A percentile compares a stretch with the other conserved stretches of the same genome.
Evolutionary conservation across 2,797 vertebrate genomes (phyloP).

Genomic region (Spizella passerina): DNA sequence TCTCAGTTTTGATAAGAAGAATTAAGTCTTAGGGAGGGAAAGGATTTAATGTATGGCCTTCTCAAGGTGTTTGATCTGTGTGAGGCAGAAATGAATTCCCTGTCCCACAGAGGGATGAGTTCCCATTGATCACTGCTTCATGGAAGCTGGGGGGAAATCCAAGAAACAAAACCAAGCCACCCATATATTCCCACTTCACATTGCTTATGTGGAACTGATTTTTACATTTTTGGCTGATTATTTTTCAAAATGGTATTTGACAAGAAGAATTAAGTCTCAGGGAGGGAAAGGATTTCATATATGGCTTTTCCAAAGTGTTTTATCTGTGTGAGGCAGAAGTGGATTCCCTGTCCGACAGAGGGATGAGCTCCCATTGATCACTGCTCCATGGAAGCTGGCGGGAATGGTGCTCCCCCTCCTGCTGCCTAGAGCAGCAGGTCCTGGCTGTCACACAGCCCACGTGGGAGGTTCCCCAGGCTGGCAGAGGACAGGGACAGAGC

Average conservation of each 20-base stretch:
- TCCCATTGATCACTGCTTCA: background rate
- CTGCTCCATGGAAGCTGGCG: accelerated
- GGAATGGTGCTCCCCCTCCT: background rate
- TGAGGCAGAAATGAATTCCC: background rate
- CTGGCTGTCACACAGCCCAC: background rate
- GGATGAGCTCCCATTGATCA: accelerated
- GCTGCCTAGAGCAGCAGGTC: background rate
- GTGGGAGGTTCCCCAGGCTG: background rate
- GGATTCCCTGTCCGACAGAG: background rate
- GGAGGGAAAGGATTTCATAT: background rate
- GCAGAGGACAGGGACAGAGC: background rate
- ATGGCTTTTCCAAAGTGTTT: background rate
- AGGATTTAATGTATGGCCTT: background rate
- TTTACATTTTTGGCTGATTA: background rate
- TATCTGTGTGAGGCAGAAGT: accelerated
- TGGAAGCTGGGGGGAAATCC: background rate
- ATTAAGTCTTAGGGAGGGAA: background rate
- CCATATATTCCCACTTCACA: accelerated
- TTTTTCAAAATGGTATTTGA: background rate
- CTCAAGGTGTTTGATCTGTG: background rate
- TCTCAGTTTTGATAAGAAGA: background rate
- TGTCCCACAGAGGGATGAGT: accelerated
- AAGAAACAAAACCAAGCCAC: background rate
- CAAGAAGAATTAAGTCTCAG: background rate
- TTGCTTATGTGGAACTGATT: background rate